Conservation (phyloP, 2,113 vertebrate species). For the Potamarius usumacintae region DNA sequence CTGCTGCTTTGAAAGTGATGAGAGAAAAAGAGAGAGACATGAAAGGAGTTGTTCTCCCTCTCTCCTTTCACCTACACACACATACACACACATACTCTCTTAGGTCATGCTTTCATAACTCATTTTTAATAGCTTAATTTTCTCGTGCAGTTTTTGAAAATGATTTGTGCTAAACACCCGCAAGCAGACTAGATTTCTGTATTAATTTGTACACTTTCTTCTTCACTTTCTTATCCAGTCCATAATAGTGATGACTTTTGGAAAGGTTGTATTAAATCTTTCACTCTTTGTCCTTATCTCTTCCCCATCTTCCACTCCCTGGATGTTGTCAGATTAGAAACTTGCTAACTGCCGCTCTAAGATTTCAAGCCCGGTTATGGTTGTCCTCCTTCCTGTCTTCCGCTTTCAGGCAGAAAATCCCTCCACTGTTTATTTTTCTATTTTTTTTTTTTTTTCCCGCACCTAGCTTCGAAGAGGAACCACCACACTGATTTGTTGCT, state of each 20-base stretch:
- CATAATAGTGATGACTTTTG: not conserved
- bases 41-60: conserved; percentile 37
- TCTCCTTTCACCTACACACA: conserved; percentile 1
- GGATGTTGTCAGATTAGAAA: conserved; percentile 28
- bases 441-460: conserved; percentile 76
- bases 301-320: conserved; percentile 21
- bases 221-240: not conserved
- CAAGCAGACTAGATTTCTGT: not conserved
- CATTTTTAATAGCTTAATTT: not conserved
- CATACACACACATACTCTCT: not conserved
- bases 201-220: not conserved
- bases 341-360: conserved; percentile 24
- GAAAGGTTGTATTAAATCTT: not conserved
- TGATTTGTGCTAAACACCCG: not conserved
- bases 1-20: conserved; percentile 49
- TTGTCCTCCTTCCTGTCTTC: conserved; percentile 48
- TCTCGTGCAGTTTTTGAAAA: not conserved
- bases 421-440: conserved; percentile 85
- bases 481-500: conserved; percentile 92
- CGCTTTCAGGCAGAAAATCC: conserved; percentile 76
- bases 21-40: conserved; percentile 42
- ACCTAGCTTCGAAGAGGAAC: conserved; percentile 85
- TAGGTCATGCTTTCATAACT: not conserved
- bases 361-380: conserved; percentile 47
- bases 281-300: conserved; percentile 33